A percentile compares a stretch with the other conserved stretches of the same genome.
These are phyloP conservation scores for Clarias pachynema DNA, from an alignment of 2,797 vertebrate genomes.

Conservation along the genomic window DNA sequence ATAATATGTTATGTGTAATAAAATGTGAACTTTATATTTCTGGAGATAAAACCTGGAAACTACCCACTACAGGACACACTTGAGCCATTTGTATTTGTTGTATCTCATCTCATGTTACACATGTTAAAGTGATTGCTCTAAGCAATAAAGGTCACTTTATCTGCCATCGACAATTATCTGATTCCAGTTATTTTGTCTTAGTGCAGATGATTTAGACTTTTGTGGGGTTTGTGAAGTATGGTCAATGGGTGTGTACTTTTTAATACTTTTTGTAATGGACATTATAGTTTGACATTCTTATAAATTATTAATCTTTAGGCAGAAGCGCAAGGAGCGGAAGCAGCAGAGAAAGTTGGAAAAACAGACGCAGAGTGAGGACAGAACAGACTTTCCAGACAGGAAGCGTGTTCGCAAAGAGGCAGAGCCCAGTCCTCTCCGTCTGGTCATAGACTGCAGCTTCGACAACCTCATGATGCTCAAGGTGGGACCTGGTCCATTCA, in stretches of 20 bases:
- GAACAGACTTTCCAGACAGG: constrained; percentile 61
- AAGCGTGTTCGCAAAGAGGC: constrained; percentile 80
- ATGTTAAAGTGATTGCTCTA: not conserved
- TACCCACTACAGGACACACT: not conserved
- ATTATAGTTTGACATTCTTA: not conserved
- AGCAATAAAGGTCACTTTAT: not conserved
- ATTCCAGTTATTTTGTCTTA: not conserved
- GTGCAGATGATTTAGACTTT: not conserved
- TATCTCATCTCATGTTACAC: not conserved
- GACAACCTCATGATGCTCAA: constrained; percentile 89
- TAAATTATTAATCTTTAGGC: constrained; percentile 58
- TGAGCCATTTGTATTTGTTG: not conserved
- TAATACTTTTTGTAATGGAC: not conserved
- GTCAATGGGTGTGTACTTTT: not conserved
- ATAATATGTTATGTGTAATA: not conserved
- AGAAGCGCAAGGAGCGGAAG: constrained; percentile 89
- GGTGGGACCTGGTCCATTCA: constrained; percentile 67
- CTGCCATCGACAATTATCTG: not conserved
- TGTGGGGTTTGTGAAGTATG: not conserved
- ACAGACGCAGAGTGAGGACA: constrained; percentile 71
- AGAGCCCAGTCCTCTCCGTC: constrained; percentile 79
- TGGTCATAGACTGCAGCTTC: constrained; percentile 95
- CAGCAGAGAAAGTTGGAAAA: constrained; percentile 86
- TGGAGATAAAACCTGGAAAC: not conserved
- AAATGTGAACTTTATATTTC: not conserved